Evolutionary conservation across 2,797 vertebrate species (phyloP), one percentile per base, ranked within the genome.

Genomic region (Gallinago nigripennis): DNA sequence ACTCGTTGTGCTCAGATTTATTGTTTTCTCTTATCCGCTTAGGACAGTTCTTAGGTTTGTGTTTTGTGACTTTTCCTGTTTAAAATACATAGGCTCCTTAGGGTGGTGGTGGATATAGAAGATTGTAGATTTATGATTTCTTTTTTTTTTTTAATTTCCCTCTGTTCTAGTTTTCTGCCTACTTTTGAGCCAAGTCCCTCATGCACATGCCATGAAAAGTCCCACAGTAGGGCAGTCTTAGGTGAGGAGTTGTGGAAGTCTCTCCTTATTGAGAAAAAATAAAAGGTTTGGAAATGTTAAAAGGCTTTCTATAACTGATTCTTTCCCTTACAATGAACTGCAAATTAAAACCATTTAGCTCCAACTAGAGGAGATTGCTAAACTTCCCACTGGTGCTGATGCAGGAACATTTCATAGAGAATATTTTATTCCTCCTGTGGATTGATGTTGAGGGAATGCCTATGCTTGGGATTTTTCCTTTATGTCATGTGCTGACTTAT

Each of bases 271-370:
- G 58, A 65, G 31, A 60, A 93, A 28, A 65, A n/a, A 56, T 90
- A 28, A 2, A 69, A 66, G 31, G 4, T 78, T 69, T 83, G 72
- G 46, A 71, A 91, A n/a, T 78, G 43, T 31, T 85, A 57, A 82
- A 60, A 85, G 19, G 45, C 21, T 80, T 88, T 66, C 54, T 82
- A 13, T 56, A 69, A 82, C 35, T 57, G n/a, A 57, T 82, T 64
- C 35, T 90, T 95, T 71, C 58, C 28, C 27, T 79, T 69, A 57
- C 41, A 35, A 15, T 46, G 57, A 88, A 82, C 28, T 83, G 46
- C 54, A 88, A 94, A 96, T 94, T 90, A 79, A 88, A 95, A 48
- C 54, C n/a, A 37, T 86, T 88, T 89, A 78, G 66, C n/a, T 96
- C n/a, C 63, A 72, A 21, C 45, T 64, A 41, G 78, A 84, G 83